Evolutionary conservation across 2,888 invertebrate species (phyloP).

Genomic region (Anthoptus insignis): DNA sequence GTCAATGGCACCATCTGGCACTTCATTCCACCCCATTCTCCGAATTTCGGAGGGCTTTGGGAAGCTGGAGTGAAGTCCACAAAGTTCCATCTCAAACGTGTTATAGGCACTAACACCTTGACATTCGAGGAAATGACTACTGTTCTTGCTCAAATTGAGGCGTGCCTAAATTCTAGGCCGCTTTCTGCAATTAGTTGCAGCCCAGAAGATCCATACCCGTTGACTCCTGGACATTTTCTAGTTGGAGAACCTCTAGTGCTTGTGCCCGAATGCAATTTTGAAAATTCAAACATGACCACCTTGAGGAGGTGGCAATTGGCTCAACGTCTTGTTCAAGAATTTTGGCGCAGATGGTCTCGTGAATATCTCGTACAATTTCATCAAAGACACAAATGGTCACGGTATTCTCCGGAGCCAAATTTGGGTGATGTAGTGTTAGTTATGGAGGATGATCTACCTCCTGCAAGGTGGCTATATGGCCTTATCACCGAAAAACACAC

Average conservation of each 20-base stretch:
- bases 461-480: slow-evolving; percentile 26
- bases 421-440: slow-evolving; percentile 32
- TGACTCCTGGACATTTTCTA: background rate
- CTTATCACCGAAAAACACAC: slow-evolving; percentile 23
- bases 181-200: background rate
- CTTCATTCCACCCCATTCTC: slow-evolving; percentile 43
- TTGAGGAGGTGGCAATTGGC: slow-evolving; percentile 24
- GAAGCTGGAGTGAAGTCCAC: slow-evolving; percentile 27
- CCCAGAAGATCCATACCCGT: background rate
- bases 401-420: slow-evolving; percentile 17
- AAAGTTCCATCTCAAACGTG: slow-evolving; percentile 33
- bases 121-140: slow-evolving; percentile 26
- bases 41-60: slow-evolving; percentile 46
- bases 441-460: slow-evolving; percentile 31
- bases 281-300: background rate
- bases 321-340: slow-evolving; percentile 21
- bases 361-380: slow-evolving; percentile 26
- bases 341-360: slow-evolving; percentile 23
- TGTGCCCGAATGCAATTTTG: slow-evolving; percentile 20
- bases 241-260: slow-evolving; percentile 5
- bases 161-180: slow-evolving; percentile 17
- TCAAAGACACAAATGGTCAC: slow-evolving; percentile 26
- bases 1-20: slow-evolving; percentile 41
- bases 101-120: slow-evolving; percentile 17
- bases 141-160: slow-evolving; percentile 9